phyloP scores from a whole-genome alignment of 2,113 vertebrate genomes.

The Pelobates fuscus region DNA sequence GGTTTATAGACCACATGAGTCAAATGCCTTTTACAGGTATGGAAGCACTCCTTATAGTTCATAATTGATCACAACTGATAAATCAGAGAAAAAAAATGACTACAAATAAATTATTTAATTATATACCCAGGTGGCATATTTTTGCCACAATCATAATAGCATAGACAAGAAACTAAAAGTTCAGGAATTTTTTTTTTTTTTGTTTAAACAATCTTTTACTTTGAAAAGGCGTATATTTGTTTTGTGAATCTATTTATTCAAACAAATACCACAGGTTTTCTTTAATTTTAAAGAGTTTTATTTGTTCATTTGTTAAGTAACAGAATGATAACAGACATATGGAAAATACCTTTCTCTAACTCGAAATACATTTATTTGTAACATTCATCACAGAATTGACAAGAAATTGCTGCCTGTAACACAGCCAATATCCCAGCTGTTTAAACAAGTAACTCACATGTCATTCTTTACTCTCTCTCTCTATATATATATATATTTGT shows the following conservation, averaged over 20 bases:
- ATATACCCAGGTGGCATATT: no score
- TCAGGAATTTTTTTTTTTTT: background rate
- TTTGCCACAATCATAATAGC: background rate
- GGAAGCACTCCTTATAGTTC: no score
- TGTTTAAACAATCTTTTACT: constrained; percentile 13
- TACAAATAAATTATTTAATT: no score
- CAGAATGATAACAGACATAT: no score
- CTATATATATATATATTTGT: no score
- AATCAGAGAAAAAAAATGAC: no score
- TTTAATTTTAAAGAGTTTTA: background rate
- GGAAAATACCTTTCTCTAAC: no score
- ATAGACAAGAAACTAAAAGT: background rate
- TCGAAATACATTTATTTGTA: constrained; percentile 11
- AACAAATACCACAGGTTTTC: constrained; percentile 1
- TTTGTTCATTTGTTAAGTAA: constrained; percentile 22
- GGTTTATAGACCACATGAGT: no score
- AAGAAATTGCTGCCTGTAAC: background rate
- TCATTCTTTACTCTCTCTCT: background rate
- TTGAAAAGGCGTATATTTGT: constrained; percentile 8
- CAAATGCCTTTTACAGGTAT: no score
- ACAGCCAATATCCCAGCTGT: constrained; percentile 22
- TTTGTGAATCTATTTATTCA: constrained; percentile 26
- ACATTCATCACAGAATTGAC: constrained; percentile 14
- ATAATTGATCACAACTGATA: no score
- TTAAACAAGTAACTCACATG: constrained; percentile 1